These are phyloP conservation scores for Taphrorychus bicolor DNA, from an alignment of 2,888 invertebrate species.

Conservation along the genomic window DNA sequence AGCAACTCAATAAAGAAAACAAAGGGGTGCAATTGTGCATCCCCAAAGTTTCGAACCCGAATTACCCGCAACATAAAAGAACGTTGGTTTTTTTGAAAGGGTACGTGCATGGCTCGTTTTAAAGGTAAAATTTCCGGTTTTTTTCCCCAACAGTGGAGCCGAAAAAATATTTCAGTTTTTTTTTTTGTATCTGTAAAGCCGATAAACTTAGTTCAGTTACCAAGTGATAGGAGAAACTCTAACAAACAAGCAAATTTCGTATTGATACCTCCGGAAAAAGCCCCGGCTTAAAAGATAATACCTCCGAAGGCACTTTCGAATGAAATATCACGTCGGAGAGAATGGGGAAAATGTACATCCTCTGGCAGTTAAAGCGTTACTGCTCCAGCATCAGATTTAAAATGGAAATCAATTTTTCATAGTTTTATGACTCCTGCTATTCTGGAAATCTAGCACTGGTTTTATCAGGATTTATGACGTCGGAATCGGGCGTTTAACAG, in stretches of 20 bases:
- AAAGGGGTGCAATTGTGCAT: not conserved
- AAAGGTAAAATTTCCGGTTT: no score
- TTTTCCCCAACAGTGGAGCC: no score
- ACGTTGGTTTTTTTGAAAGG: no score
- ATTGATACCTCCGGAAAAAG: not conserved
- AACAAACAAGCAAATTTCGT: not conserved
- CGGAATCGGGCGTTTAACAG: not conserved
- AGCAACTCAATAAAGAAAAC: not conserved
- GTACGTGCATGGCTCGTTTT: no score
- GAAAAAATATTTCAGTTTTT: no score
- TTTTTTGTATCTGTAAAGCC: no score
- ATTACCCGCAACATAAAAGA: not conserved
- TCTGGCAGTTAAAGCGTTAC: constrained; percentile 22
- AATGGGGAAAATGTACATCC: constrained; percentile 24
- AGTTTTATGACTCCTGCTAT: not conserved
- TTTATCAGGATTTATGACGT: not conserved
- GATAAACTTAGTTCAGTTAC: no score
- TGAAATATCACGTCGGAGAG: constrained; percentile 8
- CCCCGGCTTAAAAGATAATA: constrained; percentile 19
- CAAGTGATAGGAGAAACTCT: no score
- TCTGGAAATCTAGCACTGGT: not conserved
- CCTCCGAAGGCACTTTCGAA: constrained; percentile 15
- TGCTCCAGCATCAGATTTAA: constrained; percentile 15
- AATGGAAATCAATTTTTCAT: constrained; percentile 20
- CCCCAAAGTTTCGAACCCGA: not conserved